phyloP scores from a whole-genome alignment of 1,140 invertebrate species.

The Caenorhabditis briggsae region DNA sequence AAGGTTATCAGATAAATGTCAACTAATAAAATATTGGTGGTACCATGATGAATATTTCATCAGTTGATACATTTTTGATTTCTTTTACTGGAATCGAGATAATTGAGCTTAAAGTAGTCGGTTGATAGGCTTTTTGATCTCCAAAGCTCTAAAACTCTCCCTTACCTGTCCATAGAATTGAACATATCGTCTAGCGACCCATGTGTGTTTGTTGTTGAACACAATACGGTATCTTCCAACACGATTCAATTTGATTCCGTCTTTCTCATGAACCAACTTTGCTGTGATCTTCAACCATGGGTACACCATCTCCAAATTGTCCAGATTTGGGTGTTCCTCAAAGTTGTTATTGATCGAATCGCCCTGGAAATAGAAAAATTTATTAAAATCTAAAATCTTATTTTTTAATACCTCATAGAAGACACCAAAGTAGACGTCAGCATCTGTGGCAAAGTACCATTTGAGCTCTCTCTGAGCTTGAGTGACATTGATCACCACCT shows the following conservation, averaged over 20 bases:
- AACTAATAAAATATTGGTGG: no score
- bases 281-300: slow-evolving; percentile 76
- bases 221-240: slow-evolving; percentile 74
- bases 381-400: slow-evolving; percentile 53
- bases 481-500: slow-evolving; percentile 69
- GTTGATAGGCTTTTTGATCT: background rate
- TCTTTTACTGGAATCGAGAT: no score
- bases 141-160: background rate
- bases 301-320: slow-evolving; percentile 75
- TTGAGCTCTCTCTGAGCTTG: slow-evolving; percentile 63
- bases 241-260: slow-evolving; percentile 64
- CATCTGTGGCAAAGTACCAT: slow-evolving; percentile 77
- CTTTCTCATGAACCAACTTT: slow-evolving; percentile 75
- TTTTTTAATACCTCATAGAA: slow-evolving; percentile 70
- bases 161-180: slow-evolving; percentile 59
- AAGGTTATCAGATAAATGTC: no score
- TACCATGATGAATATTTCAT: no score
- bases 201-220: slow-evolving; percentile 74
- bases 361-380: background rate
- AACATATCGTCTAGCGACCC: slow-evolving; percentile 65
- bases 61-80: no score
- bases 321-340: slow-evolving; percentile 12
- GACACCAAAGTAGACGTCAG: slow-evolving; percentile 76
- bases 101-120: no score
- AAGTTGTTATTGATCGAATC: slow-evolving; percentile 60